phyloP scores from a whole-genome alignment of 2,113 vertebrate genomes.

The Tachysurus fulvidraco region DNA sequence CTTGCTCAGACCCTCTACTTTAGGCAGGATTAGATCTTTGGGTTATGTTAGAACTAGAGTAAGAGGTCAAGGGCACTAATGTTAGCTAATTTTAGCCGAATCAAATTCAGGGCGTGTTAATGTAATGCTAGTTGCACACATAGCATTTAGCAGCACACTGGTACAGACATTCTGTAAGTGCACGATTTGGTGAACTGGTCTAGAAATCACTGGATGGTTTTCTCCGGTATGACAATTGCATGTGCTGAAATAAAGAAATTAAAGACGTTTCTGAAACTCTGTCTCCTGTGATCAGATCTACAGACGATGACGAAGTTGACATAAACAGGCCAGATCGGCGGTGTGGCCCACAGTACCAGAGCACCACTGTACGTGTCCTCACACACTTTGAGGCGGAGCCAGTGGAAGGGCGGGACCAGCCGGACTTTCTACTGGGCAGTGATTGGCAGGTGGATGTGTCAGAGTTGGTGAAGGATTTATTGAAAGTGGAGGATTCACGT shows the following conservation, averaged over 20 bases:
- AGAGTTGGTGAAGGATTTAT: conserved; percentile 82
- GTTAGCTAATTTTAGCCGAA: no score
- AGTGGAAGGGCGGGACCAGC: conserved; percentile 73
- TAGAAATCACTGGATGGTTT: background rate
- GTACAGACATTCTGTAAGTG: no score
- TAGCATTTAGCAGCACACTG: no score
- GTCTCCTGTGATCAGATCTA: conserved; percentile 63
- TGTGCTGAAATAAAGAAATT: background rate
- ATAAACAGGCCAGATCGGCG: conserved; percentile 66
- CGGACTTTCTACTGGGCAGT: conserved; percentile 78
- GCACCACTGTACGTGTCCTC: conserved; percentile 84
- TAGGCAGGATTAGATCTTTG: no score
- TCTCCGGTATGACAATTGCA: background rate
- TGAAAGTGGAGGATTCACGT: conserved; percentile 82
- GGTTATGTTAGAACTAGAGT: no score
- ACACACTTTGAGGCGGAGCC: conserved; percentile 87
- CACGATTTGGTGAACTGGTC: background rate
- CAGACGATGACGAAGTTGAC: conserved; percentile 75
- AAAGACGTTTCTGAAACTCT: background rate
- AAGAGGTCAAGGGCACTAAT: no score
- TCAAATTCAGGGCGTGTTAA: no score
- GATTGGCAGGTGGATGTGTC: conserved; percentile 95
- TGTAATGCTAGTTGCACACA: no score
- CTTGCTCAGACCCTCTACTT: no score
- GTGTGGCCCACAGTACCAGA: conserved; percentile 90